Conservation (phyloP, 2,888 invertebrate species). For the Pterostichus madidus region DNA sequence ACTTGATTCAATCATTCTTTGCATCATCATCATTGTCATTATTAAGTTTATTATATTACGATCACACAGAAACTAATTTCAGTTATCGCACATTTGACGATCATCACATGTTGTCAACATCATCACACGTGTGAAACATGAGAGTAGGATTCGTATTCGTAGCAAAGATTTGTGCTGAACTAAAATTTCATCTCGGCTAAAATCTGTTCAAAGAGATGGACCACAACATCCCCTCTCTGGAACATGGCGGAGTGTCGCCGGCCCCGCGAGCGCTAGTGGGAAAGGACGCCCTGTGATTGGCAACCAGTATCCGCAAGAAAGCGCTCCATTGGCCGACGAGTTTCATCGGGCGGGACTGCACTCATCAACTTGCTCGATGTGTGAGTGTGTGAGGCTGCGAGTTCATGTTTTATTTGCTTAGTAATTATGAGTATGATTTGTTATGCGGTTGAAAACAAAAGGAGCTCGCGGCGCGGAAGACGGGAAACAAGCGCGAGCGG, state of each 20-base stretch:
- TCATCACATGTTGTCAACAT: slow-evolving; percentile 64
- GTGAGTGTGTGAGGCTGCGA: slow-evolving; percentile 67
- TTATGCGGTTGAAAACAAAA: slow-evolving; percentile 71
- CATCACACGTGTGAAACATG: slow-evolving; percentile 16
- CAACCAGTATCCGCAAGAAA: neutral
- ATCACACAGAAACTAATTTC: neutral
- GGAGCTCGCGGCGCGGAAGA: slow-evolving; percentile 62
- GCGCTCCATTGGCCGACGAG: slow-evolving; percentile 10
- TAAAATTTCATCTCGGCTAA: slow-evolving; percentile 68
- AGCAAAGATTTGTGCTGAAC: slow-evolving; percentile 59
- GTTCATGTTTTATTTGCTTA: slow-evolving; percentile 74
- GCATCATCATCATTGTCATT: slow-evolving; percentile 79
- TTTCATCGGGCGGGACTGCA: slow-evolving; percentile 68
- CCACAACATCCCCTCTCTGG: slow-evolving; percentile 68
- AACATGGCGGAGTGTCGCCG: slow-evolving; percentile 69
- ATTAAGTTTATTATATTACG: slow-evolving; percentile 68
- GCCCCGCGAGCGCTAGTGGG: slow-evolving; percentile 66
- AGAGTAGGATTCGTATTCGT: slow-evolving; percentile 8
- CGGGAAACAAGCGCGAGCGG: slow-evolving; percentile 37
- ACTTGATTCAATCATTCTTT: slow-evolving; percentile 74
- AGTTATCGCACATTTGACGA: neutral
- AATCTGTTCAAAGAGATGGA: slow-evolving; percentile 68
- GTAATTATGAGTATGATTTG: slow-evolving; percentile 79
- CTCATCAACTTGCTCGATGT: slow-evolving; percentile 70
- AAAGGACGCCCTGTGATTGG: slow-evolving; percentile 15